Evolutionary conservation across 2,888 invertebrate genomes (phyloP).

Genomic region (Hyposoter dolosus): DNA sequence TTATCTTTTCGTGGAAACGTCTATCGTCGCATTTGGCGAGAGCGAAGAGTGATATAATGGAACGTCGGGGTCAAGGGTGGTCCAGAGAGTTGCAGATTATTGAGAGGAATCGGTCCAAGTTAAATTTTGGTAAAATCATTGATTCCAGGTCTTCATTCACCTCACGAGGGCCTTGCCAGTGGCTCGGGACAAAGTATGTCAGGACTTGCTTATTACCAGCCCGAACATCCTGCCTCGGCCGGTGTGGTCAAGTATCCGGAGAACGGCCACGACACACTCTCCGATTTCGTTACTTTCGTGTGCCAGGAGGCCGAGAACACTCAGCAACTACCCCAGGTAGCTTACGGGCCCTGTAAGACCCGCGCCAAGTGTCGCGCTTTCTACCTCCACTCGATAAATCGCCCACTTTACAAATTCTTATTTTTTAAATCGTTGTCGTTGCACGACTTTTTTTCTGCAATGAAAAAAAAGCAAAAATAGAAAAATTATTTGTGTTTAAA

Average conservation of each 20-base stretch:
- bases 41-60: slow-evolving; percentile 13
- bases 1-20: background rate
- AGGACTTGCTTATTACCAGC: slow-evolving; percentile 86
- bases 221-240: slow-evolving; percentile 85
- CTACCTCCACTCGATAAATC: slow-evolving; percentile 41
- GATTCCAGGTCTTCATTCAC: slow-evolving; percentile 85
- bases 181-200: slow-evolving; percentile 86
- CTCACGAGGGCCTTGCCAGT: slow-evolving; percentile 86
- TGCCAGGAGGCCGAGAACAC: slow-evolving; percentile 96
- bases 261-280: slow-evolving; percentile 95
- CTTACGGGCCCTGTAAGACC: slow-evolving; percentile 74
- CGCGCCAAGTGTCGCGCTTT: slow-evolving; percentile 64
- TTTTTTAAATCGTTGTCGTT: background rate
- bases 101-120: slow-evolving; percentile 42
- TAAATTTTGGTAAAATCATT: slow-evolving; percentile 63
- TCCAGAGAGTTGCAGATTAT: slow-evolving; percentile 77
- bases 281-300: slow-evolving; percentile 98
- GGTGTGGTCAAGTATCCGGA: slow-evolving; percentile 90
- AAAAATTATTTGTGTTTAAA: too few relatives aligned
- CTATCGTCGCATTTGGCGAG: slow-evolving; percentile 8
- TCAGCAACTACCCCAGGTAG: slow-evolving; percentile 91
- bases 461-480: too few relatives aligned
- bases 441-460: background rate
- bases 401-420: background rate
- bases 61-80: slow-evolving; percentile 49